phyloP scores from a whole-genome alignment of 1,140 invertebrate species.

The Cepaea nemoralis region DNA sequence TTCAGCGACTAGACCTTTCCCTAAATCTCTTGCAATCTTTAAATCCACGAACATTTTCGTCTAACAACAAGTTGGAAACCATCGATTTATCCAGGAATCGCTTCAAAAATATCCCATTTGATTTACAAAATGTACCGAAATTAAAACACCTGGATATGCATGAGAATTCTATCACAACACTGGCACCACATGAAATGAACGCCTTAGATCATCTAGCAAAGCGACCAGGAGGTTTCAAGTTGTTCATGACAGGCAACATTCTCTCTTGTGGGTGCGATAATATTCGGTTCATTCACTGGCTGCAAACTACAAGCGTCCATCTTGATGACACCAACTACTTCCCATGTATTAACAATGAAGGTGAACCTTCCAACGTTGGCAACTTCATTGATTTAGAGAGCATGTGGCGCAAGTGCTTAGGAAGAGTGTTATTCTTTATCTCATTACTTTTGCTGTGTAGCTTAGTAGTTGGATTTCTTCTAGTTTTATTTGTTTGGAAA shows the following conservation, averaged over 20 bases:
- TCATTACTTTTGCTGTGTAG: neutral
- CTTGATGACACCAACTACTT: constrained; percentile 1
- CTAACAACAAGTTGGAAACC: neutral
- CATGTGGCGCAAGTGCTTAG: constrained; percentile 9
- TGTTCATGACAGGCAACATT: constrained; percentile 19
- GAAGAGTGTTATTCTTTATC: neutral
- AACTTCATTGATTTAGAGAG: neutral
- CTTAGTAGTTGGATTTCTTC: neutral
- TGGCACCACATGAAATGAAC: neutral
- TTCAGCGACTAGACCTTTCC: neutral
- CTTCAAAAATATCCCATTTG: constrained; percentile 26
- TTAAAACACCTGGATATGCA: neutral
- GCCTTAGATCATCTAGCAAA: neutral
- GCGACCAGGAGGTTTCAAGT: neutral
- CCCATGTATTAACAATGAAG: constrained; percentile 14
- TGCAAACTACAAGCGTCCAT: neutral
- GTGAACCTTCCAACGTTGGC: neutral
- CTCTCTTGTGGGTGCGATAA: constrained; percentile 17
- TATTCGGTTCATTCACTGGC: neutral
- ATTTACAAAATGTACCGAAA: constrained; percentile 11
- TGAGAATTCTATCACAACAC: constrained; percentile 7
- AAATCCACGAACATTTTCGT: neutral
- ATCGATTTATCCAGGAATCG: neutral
- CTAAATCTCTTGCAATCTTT: neutral
- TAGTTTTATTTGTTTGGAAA: neutral